These are phyloP conservation scores for Ctenomys sociabilis DNA, from an alignment of 2,113 vertebrate genomes.

Conservation along the genomic window DNA sequence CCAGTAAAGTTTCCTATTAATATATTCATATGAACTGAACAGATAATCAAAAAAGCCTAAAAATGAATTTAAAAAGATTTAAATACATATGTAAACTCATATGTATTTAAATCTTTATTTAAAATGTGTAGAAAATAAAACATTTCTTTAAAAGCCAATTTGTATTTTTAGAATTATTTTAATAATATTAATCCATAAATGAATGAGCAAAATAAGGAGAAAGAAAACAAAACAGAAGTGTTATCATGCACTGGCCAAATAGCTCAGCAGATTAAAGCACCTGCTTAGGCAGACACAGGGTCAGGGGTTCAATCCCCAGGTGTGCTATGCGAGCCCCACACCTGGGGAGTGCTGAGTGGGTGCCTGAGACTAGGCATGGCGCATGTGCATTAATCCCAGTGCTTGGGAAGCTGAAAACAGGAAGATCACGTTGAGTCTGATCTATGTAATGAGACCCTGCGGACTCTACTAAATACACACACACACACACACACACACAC, in stretches of 20 bases:
- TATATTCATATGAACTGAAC: not conserved
- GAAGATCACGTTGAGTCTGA: too few relatives aligned
- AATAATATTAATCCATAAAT: not conserved
- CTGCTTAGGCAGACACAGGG: too few relatives aligned
- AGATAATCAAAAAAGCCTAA: not conserved
- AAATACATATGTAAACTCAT: not conserved
- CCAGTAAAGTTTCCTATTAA: not conserved
- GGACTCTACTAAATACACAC: too few relatives aligned
- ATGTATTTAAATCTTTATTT: not conserved
- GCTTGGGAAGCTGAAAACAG: too few relatives aligned
- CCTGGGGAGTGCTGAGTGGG: too few relatives aligned
- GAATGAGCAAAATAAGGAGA: not conserved
- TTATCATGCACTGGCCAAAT: not conserved
- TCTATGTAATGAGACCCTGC: too few relatives aligned
- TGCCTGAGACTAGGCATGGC: too few relatives aligned
- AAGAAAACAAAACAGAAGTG: not conserved
- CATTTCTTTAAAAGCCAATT: not conserved
- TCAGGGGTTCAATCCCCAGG: too few relatives aligned
- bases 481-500: too few relatives aligned
- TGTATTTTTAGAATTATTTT: not conserved
- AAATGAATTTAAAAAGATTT: not conserved
- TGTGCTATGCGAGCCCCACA: too few relatives aligned
- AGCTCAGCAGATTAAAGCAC: too few relatives aligned
- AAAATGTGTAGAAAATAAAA: not conserved
- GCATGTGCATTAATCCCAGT: too few relatives aligned